Evolutionary conservation across 1,140 invertebrate genomes (phyloP), one percentile per base, ranked within the genome.

Genomic region (Dendrolimus punctatus): DNA sequence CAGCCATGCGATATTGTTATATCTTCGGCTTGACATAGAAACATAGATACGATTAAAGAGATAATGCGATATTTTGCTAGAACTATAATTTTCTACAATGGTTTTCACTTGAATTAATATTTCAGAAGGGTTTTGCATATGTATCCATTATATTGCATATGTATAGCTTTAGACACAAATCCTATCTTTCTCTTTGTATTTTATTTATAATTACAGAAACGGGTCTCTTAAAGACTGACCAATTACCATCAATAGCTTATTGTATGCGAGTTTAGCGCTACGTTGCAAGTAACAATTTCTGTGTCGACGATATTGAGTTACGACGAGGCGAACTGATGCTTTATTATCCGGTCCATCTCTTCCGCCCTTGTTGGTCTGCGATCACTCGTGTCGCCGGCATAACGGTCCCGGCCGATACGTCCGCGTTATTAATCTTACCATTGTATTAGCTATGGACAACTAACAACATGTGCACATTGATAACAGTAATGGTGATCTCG

Each of bases 311-410:
- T 72, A 71, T 73, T 77, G 77, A 84, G 71, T 80, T 81, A 82
- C 75, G 71, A 73, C 55, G 68, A 64, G 65, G 57, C 61, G 53
- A 64, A 51, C 64, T 76, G 79, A 81, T 78, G 76, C 69, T 80
- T 85, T 82, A 82, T 82, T 78, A 85, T 85, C 81, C 58, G 66
- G 69, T 69, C 65, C 73, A 80, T 80, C 75, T 81, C 81, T 81
- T 81, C 80, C 78, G 78, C 78, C 71, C 76, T 77, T 77, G 79
- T 85, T 74, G 73, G 68, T 62, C 69, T 59, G 62, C 66, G 73
- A 77, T 77, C 75, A 75, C 72, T 73, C 73, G 67, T 81, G 76
- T 76, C 74, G 63, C 67, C 64, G 58, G 60, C 55, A 63, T 80
- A 81, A 80, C 78, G 76, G 79, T 67, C 60, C 66, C 58, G 61